A percentile compares a stretch with the other conserved stretches of the same genome.
These are phyloP conservation scores for Telmatochromis brichardi DNA, from an alignment of 2,113 vertebrate species.

Conservation along the genomic window DNA sequence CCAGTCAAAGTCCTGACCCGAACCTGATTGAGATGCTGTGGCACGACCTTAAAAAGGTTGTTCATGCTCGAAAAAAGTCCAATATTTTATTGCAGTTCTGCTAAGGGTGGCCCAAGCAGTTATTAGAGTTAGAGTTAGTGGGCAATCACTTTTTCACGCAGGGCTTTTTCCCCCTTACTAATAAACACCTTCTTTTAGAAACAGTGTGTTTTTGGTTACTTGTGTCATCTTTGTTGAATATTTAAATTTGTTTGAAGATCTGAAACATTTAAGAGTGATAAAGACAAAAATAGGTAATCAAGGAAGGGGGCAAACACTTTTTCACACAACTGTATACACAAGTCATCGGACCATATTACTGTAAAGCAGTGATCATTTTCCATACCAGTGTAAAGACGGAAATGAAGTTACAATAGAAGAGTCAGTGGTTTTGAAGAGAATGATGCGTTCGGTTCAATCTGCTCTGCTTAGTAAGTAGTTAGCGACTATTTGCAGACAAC, in stretches of 20 bases:
- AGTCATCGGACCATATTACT: not conserved
- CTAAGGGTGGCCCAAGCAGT: not conserved
- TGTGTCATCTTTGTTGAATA: not conserved
- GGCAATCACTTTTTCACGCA: rapidly evolving
- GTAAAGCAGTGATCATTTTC: not conserved
- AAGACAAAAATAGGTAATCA: not conserved
- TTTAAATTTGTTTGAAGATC: not conserved
- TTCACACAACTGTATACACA: not conserved
- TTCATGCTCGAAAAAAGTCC: not conserved
- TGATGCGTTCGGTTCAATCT: not conserved
- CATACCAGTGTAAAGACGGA: not conserved
- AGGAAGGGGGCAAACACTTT: not conserved
- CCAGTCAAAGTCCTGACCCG: rapidly evolving
- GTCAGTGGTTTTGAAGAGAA: rapidly evolving
- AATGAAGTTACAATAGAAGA: not conserved
- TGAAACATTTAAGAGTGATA: not conserved
- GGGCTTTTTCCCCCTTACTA: rapidly evolving
- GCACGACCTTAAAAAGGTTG: not conserved
- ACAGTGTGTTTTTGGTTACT: not conserved
- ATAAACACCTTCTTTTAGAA: not conserved
- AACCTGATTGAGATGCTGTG: not conserved
- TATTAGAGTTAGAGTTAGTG: not conserved
- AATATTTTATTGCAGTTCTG: not conserved
- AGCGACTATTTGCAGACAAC: not conserved
- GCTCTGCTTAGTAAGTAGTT: not conserved